phyloP scores from a whole-genome alignment of 2,888 invertebrate genomes.

The Slavum lentiscoides region DNA sequence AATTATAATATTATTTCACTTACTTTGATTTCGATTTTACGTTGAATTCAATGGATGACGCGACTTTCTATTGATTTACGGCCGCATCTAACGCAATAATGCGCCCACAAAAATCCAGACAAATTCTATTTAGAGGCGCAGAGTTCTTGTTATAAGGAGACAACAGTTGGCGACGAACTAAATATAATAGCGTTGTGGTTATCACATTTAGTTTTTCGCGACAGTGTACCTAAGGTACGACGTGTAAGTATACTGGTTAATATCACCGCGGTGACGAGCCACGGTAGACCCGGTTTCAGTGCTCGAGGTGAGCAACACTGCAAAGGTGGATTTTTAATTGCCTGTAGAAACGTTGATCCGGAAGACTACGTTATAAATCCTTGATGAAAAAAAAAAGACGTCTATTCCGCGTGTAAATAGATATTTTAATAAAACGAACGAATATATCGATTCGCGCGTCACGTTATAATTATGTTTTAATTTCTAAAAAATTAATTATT shows the following conservation, averaged over 20 bases:
- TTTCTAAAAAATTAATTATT: no score
- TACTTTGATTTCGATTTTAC: neutral
- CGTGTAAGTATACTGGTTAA: neutral
- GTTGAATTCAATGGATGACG: neutral
- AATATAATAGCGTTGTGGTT: neutral
- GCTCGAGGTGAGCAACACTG: constrained; percentile 20
- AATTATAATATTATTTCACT: neutral
- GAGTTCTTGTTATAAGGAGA: neutral
- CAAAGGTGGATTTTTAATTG: neutral
- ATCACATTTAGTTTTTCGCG: neutral
- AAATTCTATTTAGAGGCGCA: neutral
- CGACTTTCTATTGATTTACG: neutral
- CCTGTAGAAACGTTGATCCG: neutral
- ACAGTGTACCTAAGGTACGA: neutral
- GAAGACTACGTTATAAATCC: neutral
- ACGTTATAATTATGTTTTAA: no score
- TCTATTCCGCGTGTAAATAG: no score
- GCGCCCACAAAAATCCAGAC: neutral
- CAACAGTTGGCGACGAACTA: neutral
- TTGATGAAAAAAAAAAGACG: neutral
- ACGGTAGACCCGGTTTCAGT: neutral
- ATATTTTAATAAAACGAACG: no score
- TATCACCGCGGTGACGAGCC: neutral
- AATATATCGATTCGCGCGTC: no score
- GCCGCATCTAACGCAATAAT: neutral